phyloP scores from a whole-genome alignment of 2,888 invertebrate genomes.

The Drosophila pegasa region DNA sequence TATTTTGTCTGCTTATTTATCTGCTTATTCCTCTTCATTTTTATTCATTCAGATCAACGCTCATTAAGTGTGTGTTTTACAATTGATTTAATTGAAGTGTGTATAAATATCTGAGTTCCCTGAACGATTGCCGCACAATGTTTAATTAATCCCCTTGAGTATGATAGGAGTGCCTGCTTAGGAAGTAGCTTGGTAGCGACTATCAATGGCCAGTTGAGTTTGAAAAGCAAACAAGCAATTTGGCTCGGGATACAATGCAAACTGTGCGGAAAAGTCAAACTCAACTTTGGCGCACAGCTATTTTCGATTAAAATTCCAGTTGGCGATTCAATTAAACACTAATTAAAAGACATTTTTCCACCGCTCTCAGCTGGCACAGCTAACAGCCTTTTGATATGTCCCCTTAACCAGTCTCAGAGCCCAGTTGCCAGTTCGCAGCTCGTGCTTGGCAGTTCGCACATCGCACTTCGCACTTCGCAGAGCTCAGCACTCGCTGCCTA shows the following conservation, averaged over 20 bases:
- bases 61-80: neutral
- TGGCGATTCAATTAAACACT: slow-evolving; percentile 78
- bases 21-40: neutral
- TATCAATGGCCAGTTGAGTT: slow-evolving; percentile 59
- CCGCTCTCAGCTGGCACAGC: slow-evolving; percentile 31
- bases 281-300: slow-evolving; percentile 54
- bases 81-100: slow-evolving; percentile 7
- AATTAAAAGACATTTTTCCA: slow-evolving; percentile 75
- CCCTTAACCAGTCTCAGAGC: slow-evolving; percentile 20
- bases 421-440: slow-evolving; percentile 8
- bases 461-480: slow-evolving; percentile 11
- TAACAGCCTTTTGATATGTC: slow-evolving; percentile 54
- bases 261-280: slow-evolving; percentile 72
- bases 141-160: slow-evolving; percentile 38
- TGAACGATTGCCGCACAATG: slow-evolving; percentile 29
- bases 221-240: slow-evolving; percentile 68
- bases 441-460: slow-evolving; percentile 10
- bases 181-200: slow-evolving; percentile 15
- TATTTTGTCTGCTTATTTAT: neutral
- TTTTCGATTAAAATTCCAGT: slow-evolving; percentile 80
- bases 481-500: slow-evolving; percentile 15
- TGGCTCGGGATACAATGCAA: slow-evolving; percentile 67
- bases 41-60: neutral
- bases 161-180: slow-evolving; percentile 15
- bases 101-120: neutral